These are phyloP conservation scores for Eupithecia exiguata DNA, from an alignment of 2,888 invertebrate genomes.

Conservation along the genomic window DNA sequence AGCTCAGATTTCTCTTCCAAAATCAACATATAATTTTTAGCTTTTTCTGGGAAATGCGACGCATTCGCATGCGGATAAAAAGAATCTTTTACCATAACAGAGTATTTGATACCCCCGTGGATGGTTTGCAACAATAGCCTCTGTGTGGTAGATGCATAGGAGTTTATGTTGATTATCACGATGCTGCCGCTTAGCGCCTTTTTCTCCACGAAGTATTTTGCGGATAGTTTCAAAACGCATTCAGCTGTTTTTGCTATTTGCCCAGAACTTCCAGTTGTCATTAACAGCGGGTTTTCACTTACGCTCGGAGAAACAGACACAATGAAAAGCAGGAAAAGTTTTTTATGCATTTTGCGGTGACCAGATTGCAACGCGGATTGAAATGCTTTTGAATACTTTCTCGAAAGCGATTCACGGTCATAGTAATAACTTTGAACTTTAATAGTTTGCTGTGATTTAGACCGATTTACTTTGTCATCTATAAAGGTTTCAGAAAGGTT, in stretches of 20 bases:
- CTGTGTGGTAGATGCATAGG: slow-evolving; percentile 71
- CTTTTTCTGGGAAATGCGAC: slow-evolving; percentile 81
- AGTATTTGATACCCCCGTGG: slow-evolving; percentile 76
- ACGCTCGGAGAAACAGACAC: slow-evolving; percentile 53
- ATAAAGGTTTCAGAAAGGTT: slow-evolving; percentile 21
- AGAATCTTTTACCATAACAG: slow-evolving; percentile 81
- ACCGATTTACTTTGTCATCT: slow-evolving; percentile 24
- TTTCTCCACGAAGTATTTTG: slow-evolving; percentile 81
- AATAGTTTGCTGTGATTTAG: slow-evolving; percentile 22
- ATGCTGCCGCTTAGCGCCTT: slow-evolving; percentile 80
- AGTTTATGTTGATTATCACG: slow-evolving; percentile 79
- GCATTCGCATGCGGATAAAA: slow-evolving; percentile 78
- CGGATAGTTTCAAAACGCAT: slow-evolving; percentile 80
- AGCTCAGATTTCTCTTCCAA: slow-evolving; percentile 78
- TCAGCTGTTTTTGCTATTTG: slow-evolving; percentile 74
- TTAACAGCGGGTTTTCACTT: slow-evolving; percentile 67
- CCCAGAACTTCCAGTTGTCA: slow-evolving; percentile 66
- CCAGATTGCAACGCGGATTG: slow-evolving; percentile 24
- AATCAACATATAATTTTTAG: slow-evolving; percentile 82
- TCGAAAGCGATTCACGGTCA: slow-evolving; percentile 33
- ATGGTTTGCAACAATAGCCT: slow-evolving; percentile 73
- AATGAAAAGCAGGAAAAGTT: slow-evolving; percentile 48
- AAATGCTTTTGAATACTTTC: slow-evolving; percentile 24
- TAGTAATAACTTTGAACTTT: slow-evolving; percentile 51
- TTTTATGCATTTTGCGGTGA: slow-evolving; percentile 51